Conservation (phyloP, 2,113 vertebrate species). For the Burhinus oedicnemus region DNA sequence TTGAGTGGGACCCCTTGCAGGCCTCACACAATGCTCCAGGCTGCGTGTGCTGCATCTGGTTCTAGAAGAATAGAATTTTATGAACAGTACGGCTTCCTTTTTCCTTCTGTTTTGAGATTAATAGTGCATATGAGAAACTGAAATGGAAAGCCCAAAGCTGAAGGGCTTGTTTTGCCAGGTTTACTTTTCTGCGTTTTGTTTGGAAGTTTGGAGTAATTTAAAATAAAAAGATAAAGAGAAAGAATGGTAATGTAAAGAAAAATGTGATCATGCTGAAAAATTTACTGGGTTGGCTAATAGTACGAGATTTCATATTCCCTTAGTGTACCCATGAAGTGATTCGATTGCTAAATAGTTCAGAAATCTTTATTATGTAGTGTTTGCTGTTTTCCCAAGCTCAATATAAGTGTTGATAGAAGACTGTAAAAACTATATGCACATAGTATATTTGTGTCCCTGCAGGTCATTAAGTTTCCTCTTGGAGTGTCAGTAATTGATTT, state of each 20-base stretch:
- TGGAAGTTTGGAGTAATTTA: not conserved
- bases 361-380: not conserved
- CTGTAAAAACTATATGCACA: not conserved
- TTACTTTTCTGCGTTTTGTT: not conserved
- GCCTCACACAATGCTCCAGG: not conserved
- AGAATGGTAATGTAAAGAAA: not conserved
- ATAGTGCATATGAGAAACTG: rapidly evolving
- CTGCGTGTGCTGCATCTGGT: not conserved
- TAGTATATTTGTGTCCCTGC: not conserved
- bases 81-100: not conserved
- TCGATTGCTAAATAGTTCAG: not conserved
- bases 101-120: not conserved
- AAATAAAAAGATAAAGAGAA: not conserved
- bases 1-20: too few species aligned
- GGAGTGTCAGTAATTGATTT: not conserved
- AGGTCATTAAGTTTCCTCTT: not conserved
- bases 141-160: not conserved
- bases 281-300: not conserved
- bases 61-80: not conserved
- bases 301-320: not conserved
- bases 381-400: not conserved
- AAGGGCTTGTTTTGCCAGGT: not conserved
- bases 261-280: not conserved
- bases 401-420: not conserved
- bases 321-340: not conserved